Percentiles rank a stretch among this genome's conserved stretches.
Conservation (phyloP, 2,797 vertebrate species). For the Enteromius afrohamiltoni region DNA sequence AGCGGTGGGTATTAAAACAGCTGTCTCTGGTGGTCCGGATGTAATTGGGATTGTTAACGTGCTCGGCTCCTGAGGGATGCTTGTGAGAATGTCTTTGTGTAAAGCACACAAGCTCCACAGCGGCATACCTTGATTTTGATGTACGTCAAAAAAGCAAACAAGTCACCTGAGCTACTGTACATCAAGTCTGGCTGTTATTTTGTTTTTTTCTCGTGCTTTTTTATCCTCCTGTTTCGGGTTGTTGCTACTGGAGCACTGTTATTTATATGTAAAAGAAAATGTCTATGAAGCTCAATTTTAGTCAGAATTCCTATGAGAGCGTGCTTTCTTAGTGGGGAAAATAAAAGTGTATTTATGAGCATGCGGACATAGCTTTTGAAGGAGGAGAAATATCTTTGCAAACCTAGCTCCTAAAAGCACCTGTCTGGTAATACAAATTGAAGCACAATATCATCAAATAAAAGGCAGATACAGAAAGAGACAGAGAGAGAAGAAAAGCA, state of each 20-base stretch:
- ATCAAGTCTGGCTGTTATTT: conserved; percentile 69
- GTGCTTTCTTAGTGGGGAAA: conserved; percentile 63
- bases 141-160: conserved; percentile 76
- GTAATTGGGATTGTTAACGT: conserved; percentile 87
- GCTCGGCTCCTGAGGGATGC: conserved; percentile 80
- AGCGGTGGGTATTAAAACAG: conserved; percentile 79
- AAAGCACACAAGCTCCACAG: conserved; percentile 78
- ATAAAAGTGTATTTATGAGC: conserved; percentile 64
- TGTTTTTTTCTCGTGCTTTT: background rate
- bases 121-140: conserved; percentile 75
- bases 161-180: conserved; percentile 77
- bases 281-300: conserved; percentile 61
- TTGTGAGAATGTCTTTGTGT: conserved; percentile 77
- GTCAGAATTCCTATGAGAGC: conserved; percentile 66
- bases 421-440: conserved; percentile 55
- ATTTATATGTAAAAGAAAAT: conserved; percentile 67
- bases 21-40: conserved; percentile 83
- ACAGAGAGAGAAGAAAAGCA: background rate
- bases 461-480: background rate
- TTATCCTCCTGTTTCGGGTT: conserved; percentile 62
- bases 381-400: conserved; percentile 56
- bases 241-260: conserved; percentile 60
- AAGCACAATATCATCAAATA: conserved; percentile 47
- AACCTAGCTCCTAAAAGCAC: conserved; percentile 49
- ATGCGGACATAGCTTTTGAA: conserved; percentile 52